Evolutionary conservation across 2,113 vertebrate species (phyloP), one percentile per base, ranked within the genome.

Genomic region (Urocolius indicus): DNA sequence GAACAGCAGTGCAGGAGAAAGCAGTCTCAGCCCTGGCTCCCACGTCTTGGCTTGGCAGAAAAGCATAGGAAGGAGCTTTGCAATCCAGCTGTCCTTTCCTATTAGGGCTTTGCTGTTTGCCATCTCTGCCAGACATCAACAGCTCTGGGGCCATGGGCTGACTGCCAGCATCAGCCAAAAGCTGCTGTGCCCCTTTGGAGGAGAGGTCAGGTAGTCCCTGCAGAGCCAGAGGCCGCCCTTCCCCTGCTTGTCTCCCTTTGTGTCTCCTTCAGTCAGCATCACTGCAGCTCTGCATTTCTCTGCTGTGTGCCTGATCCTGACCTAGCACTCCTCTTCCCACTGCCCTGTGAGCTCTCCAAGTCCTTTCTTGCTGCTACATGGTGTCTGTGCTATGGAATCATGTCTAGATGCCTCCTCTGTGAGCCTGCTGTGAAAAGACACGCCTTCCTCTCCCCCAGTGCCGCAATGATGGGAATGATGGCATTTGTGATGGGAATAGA

Each of bases 251-350:
- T 88, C 85, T 91, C 57, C 41, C 41, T 89, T 72, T n/a, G 6
- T 68, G 83, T 65, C 89, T 92, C 73, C 90, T 95, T 95, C 75
- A 88, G 75, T 95, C 95, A 96, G 34, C 72, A 20, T 95, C 87
- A 93, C 43, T 3, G 21, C 73, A 79, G 58, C 48, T 34, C 52
- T 46, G 51, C 4, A 3, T 76, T 87, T 76, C 80, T 51, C 36
- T 16, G 26, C 69, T 86, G 4, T 17, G 16, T n/a, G 59, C n/a
- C 72, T 43, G 76, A 26, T 77, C n/a, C 65, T 32, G 19, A 62
- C 32, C 46, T 63, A 51, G 32, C 1, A 0, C 34, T 66, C 23
- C 26, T 59, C 23, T 73, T 68, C 34, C 46, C 3, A 2, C 61
- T 77, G 58, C 17, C 7, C 9, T 23, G 21, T 13, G 1, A 2